Conservation (phyloP, 2,797 vertebrate genomes). For the Rhinoraja longicauda region DNA sequence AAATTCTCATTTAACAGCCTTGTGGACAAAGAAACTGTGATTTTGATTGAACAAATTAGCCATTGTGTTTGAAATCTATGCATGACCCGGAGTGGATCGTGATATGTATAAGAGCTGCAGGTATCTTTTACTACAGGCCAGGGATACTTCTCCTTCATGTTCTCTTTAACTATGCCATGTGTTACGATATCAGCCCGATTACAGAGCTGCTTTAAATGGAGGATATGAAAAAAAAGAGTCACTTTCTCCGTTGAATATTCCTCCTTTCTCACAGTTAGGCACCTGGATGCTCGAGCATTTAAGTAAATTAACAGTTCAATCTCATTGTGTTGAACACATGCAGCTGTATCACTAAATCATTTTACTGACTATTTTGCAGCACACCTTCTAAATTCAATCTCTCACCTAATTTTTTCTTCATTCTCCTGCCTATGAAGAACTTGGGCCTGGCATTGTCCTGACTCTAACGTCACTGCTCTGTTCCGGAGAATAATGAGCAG, state of each 20-base stretch:
- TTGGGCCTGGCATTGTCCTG: not conserved
- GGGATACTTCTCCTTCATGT: not conserved
- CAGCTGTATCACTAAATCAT: not conserved
- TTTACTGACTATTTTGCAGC: not conserved
- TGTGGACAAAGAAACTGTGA: no score
- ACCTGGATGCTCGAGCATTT: not conserved
- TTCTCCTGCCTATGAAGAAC: constrained; percentile 24
- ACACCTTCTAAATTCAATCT: not conserved
- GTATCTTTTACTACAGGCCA: not conserved
- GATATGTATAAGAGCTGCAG: not conserved
- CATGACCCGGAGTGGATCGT: not conserved
- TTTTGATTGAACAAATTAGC: no score
- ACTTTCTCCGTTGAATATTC: not conserved
- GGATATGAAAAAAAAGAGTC: not conserved
- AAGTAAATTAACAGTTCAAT: not conserved
- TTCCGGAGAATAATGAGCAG: not conserved
- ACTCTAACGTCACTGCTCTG: not conserved
- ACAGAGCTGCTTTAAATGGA: not conserved
- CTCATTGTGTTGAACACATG: not conserved
- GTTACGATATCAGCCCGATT: not conserved
- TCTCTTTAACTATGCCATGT: not conserved
- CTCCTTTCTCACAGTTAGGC: not conserved
- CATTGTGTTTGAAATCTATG: not conserved
- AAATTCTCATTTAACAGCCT: no score
- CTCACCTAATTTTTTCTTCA: not conserved